Base-by-base conservation (phyloP, 2,888 invertebrate species). In the Pasiphila rectangulata region DNA sequence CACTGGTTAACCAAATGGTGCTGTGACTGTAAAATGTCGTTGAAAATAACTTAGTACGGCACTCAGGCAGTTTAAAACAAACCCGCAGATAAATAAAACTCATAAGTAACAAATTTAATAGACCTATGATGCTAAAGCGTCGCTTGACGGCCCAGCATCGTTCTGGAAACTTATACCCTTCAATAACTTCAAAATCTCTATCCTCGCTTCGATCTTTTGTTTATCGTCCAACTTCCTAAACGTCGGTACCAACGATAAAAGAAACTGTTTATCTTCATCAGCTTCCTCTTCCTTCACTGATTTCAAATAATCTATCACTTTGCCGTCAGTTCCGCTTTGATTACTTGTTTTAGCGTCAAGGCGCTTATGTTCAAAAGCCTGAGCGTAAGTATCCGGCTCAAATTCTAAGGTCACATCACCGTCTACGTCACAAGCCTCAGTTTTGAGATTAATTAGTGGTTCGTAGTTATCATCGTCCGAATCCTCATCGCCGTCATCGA, bases 251-350 rank as follows among this genome's bases (percentile, higher is more conserved):
- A 82, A 43, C 0, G 81, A 81, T 10, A 80, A 20, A 50, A 78
- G 65, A 21, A 82, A 81, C 36, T 79, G 77, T 16, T 67, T 73
- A 17, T 81, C 82, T 15, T 76, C 76, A 17, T 80, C 4, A 68
- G 56, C 9, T 69, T 69, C 20, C 59, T 44, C 16, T 39, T 49
- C 3, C 7, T 44, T 49, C 1, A 40, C 36, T 7, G 15, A 44
- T 10, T 43, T 71, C 0, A 76, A 45, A 39, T 69, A 65, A 17
- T 73, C 72, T 20, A 72, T 15, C 4, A 74, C 55, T 49, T 67
- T 75, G 19, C 68, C 70, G 42, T 74, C 67, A 6, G 66, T 38
- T 16, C n/a, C 17, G 4, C 45, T 62, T 10, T 63, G 60, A 38
- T 50, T 35, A 6, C 25, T 37, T n/a, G n/a, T n/a, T n/a, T n/a